Percentiles rank a stretch among this genome's conserved stretches.
Conservation (phyloP, 2,113 vertebrate species). For the Brienomyrus longianalis region DNA sequence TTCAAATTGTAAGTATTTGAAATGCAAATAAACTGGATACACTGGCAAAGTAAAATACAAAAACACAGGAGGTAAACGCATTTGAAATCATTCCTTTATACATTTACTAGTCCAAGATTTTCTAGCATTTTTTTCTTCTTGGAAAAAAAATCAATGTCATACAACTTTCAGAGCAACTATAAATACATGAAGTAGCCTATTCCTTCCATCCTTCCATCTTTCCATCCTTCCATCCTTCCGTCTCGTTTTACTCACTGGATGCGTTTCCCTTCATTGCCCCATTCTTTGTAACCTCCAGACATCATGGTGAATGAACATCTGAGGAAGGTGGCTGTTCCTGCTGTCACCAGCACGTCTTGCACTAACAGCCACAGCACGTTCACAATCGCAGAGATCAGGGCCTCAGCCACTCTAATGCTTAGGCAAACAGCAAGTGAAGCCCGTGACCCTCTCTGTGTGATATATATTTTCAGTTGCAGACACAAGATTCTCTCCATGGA, state of each 20-base stretch:
- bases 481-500: background rate
- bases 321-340: background rate
- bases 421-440: background rate
- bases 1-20: slow-evolving; percentile 66
- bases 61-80: slow-evolving; percentile 39
- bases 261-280: background rate
- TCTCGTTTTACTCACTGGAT: background rate
- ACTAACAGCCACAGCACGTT: background rate
- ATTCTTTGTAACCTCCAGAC: background rate
- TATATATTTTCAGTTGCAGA: background rate
- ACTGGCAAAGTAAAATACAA: slow-evolving; percentile 54
- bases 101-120: slow-evolving; percentile 36
- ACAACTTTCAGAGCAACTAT: slow-evolving; percentile 10
- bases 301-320: background rate
- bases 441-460: background rate
- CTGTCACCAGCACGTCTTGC: background rate
- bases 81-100: slow-evolving; percentile 43
- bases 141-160: slow-evolving; percentile 46
- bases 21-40: slow-evolving; percentile 65
- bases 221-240: background rate
- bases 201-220: background rate
- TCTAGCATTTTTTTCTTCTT: slow-evolving; percentile 24
- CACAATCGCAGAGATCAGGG: background rate
- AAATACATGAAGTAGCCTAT: background rate
- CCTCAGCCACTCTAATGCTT: background rate